phyloP scores from a whole-genome alignment of 2,888 invertebrate species.

The Hirtodrosophila trivittata region DNA sequence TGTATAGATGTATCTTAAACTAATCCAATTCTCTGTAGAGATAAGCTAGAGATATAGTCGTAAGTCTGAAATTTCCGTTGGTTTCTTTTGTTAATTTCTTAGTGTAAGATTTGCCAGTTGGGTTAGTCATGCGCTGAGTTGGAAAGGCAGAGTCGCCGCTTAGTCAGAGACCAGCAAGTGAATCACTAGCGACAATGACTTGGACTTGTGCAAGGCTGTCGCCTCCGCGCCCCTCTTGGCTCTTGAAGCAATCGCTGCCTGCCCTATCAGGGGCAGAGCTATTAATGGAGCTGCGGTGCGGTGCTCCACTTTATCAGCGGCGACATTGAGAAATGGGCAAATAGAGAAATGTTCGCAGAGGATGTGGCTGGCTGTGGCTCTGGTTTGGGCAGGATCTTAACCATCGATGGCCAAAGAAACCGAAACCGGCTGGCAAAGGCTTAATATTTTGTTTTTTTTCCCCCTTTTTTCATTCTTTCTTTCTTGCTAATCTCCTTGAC shows the following conservation, averaged over 20 bases:
- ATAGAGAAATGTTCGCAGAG: constrained; percentile 11
- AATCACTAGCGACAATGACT: constrained; percentile 51
- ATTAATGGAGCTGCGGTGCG: constrained; percentile 41
- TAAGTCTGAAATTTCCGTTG: too few relatives aligned
- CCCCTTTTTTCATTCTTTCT: constrained; percentile 14
- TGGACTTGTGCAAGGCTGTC: constrained; percentile 47
- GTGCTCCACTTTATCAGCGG: constrained; percentile 49
- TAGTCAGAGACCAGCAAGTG: constrained; percentile 45
- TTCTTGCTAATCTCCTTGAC: constrained; percentile 58
- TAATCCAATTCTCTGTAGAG: too few relatives aligned
- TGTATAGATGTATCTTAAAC: too few relatives aligned
- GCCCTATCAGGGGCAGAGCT: constrained; percentile 16
- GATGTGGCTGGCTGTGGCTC: neutral
- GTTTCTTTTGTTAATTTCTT: too few relatives aligned
- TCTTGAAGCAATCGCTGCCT: too few relatives aligned
- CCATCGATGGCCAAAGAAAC: constrained; percentile 1
- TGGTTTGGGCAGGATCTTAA: neutral
- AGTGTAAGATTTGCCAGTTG: too few relatives aligned
- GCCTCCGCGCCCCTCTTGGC: too few relatives aligned
- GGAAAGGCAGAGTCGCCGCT: constrained; percentile 10
- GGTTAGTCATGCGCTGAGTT: constrained; percentile 45
- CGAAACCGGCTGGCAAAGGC: constrained; percentile 27
- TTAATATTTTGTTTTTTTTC: neutral
- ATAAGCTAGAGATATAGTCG: too few relatives aligned
- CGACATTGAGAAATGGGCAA: constrained; percentile 51